These are phyloP conservation scores for Apogon hyalosoma DNA, from an alignment of 2,797 vertebrate species.

Conservation along the genomic window DNA sequence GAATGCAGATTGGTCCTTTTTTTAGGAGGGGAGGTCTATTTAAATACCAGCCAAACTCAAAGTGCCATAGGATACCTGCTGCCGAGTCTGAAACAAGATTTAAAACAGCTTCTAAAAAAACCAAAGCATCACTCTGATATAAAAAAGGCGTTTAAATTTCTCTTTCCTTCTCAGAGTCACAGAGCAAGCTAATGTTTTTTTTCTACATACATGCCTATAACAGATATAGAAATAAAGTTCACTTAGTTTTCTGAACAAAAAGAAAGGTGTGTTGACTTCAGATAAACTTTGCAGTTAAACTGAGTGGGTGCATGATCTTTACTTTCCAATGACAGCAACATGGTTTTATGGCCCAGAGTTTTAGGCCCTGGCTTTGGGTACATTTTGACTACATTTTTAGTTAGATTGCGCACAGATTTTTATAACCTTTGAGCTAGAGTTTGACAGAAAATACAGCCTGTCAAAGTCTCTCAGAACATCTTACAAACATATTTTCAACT, in stretches of 20 bases:
- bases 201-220: not conserved
- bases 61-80: constrained; percentile 22
- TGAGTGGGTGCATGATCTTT: constrained; percentile 14
- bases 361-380: not conserved
- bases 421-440: constrained; percentile 47
- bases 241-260: constrained; percentile 19
- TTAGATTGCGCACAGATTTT: constrained; percentile 36
- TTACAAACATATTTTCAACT: constrained; percentile 25
- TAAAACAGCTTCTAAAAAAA: constrained; percentile 27
- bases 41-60: constrained; percentile 13
- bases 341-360: constrained; percentile 38
- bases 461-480: constrained; percentile 41
- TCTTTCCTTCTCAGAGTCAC: constrained; percentile 16
- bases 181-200: constrained; percentile 1
- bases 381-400: constrained; percentile 24
- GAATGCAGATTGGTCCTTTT: constrained; percentile 13
- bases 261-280: not conserved
- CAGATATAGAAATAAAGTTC: constrained; percentile 22
- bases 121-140: constrained; percentile 22
- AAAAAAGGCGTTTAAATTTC: constrained; percentile 21
- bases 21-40: constrained; percentile 24
- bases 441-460: constrained; percentile 38
- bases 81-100: constrained; percentile 22
- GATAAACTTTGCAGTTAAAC: constrained; percentile 41
- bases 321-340: constrained; percentile 37